Evolutionary conservation across 2,113 vertebrate species (phyloP), one percentile per base, ranked within the genome.

Genomic region (Furnarius figulus): DNA sequence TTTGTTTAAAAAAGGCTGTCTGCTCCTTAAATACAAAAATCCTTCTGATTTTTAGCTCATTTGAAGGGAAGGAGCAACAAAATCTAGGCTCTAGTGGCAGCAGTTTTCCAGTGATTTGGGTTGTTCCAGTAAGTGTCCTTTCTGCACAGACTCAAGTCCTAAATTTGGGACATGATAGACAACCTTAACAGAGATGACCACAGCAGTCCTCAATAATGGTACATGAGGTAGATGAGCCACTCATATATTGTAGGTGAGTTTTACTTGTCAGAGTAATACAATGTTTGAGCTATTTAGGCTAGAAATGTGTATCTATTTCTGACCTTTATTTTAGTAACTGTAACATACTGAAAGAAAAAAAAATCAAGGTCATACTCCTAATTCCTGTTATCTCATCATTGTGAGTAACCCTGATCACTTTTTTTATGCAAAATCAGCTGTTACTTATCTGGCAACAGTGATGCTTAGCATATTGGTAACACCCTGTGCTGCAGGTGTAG

Each of bases 201-300:
- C 13, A 9, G 39, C 46, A 52, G 4, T 44, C 22, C 30, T 82
- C 40, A 46, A 0, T 62, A 59, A n/a, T 12, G 56, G 12, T 14
- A 37, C 3, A 0, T 17, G 33, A 20, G 35, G 44, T 33, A 12
- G 21, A 3, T 61, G 56, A 63, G 8, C 7, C 14, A 27, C 0
- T 71, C 0, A 0, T 11, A 4, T 37, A 35, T 62, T 82, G 22
- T 2, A 9, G 33, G 27, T 2, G 2, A 75, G 12, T 61, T 80
- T 76, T 61, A 72, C 19, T 52, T n/a, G 28, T 5, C 6, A n/a
- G 23, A 58, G 39, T 49, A 75, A 80, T 81, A 28, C 6, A 14
- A 39, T 53, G 1, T 25, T 79, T 44, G 72, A 74, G 24, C 15
- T 8, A 31, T 50, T 77, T 53, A 25, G 47, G 27, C 37, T 40